These are phyloP conservation scores for Trichopria drosophilae DNA, from an alignment of 2,888 invertebrate species.

Conservation along the genomic window DNA sequence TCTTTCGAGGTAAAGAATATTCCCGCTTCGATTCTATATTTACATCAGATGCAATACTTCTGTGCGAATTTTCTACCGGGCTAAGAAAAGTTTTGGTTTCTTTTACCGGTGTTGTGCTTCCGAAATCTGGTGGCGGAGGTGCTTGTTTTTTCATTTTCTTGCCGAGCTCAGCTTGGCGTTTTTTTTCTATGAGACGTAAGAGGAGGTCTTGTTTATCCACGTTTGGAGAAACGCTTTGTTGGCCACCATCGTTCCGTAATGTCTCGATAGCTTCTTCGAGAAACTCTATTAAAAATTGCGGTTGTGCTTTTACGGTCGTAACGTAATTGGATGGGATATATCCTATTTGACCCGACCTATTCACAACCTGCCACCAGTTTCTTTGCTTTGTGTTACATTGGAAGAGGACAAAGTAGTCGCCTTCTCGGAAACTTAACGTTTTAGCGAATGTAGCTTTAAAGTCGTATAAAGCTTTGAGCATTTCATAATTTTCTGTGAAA, in stretches of 20 bases:
- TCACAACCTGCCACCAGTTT: slow-evolving; percentile 89
- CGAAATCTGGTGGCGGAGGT: slow-evolving; percentile 54
- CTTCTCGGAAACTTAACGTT: slow-evolving; percentile 78
- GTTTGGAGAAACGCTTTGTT: slow-evolving; percentile 58
- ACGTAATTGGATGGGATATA: slow-evolving; percentile 89
- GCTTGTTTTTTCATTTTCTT: slow-evolving; percentile 54
- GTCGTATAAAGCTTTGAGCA: slow-evolving; percentile 82
- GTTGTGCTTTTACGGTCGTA: slow-evolving; percentile 74
- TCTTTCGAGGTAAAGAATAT: slow-evolving; percentile 44
- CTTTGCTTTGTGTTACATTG: slow-evolving; percentile 78
- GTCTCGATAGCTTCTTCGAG: slow-evolving; percentile 71
- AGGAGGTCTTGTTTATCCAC: slow-evolving; percentile 68
- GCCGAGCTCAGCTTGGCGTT: slow-evolving; percentile 62
- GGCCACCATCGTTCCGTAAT: slow-evolving; percentile 52
- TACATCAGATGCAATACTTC: slow-evolving; percentile 33
- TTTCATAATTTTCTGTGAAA: slow-evolving; percentile 70
- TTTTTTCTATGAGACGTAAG: slow-evolving; percentile 68
- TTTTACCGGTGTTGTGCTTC: slow-evolving; percentile 44
- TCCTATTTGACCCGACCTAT: slow-evolving; percentile 78
- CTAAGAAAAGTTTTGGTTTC: slow-evolving; percentile 32
- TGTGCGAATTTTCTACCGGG: slow-evolving; percentile 37
- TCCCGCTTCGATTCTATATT: slow-evolving; percentile 36
- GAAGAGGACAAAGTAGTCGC: slow-evolving; percentile 79
- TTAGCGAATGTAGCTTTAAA: slow-evolving; percentile 83
- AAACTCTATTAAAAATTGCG: slow-evolving; percentile 73